phyloP scores from a whole-genome alignment of 2,113 vertebrate genomes.

The Lagopus muta region DNA sequence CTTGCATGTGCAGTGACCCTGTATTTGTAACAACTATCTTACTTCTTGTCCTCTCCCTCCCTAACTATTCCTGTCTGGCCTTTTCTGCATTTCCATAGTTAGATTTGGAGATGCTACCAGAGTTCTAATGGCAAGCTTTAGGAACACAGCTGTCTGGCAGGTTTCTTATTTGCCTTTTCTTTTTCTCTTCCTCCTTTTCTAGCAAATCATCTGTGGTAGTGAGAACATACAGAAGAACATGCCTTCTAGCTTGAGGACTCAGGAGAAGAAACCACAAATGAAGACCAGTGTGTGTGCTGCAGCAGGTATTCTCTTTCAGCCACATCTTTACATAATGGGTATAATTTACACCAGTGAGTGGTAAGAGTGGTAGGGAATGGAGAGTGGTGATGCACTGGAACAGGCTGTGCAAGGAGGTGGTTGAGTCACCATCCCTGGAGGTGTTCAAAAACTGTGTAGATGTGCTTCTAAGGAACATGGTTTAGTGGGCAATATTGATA shows the following conservation, averaged over 20 bases:
- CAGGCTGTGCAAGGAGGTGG: no score
- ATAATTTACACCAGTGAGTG: not conserved
- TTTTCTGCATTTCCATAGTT: not conserved
- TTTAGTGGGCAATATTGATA: no score
- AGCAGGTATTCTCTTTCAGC: slow-evolving; percentile 76
- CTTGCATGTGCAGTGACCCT: not conserved
- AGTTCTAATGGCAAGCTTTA: not conserved
- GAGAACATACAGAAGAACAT: slow-evolving; percentile 58
- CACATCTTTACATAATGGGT: not conserved
- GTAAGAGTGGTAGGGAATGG: not conserved
- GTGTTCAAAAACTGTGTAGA: no score
- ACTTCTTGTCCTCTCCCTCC: not conserved
- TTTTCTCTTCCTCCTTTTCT: slow-evolving; percentile 39
- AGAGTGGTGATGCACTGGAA: no score
- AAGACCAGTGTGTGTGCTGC: slow-evolving; percentile 50
- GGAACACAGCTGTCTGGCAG: not conserved
- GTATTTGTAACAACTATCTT: not conserved
- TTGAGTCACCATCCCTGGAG: no score
- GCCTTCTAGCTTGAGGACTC: slow-evolving; percentile 40
- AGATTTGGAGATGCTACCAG: not conserved
- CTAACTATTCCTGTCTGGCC: not conserved
- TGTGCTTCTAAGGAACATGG: no score
- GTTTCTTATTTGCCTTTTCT: slow-evolving; percentile 15
- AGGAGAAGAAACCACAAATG: slow-evolving; percentile 40
- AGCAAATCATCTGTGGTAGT: slow-evolving; percentile 29